Evolutionary conservation across 2,888 invertebrate genomes (phyloP), one percentile per base, ranked within the genome.

Genomic region (Clistopyga incitator): DNA sequence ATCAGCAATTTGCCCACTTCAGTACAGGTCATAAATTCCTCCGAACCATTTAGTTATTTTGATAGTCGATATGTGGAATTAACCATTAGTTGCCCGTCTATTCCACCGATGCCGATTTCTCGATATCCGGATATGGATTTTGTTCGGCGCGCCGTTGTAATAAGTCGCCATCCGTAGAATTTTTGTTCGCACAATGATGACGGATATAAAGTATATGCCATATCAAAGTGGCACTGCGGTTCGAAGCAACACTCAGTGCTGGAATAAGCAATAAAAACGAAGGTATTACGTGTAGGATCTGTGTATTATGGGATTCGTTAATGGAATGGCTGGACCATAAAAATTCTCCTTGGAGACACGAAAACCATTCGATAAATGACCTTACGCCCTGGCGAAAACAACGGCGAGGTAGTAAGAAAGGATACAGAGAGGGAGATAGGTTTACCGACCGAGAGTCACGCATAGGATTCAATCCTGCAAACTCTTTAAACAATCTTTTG

Each of bases 51-150:
- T 68, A 25, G 23, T 47, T 11, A 25, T 75, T 76, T 38, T 34
- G 45, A 54, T 20, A 13, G 18, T 25, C 52, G 70, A 65, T 45
- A 15, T 25, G 45, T 50, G 76, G 47, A 80, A 77, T 83, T 38
- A 68, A 72, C 71, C 71, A 71, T 67, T 67, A 76, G 65, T 64
- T 34, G 64, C 50, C 68, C 67, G 42, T 72, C 59, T 42, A 76
- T 77, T 77, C 67, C 83, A 54, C 45, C 72, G 34, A 72, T 77
- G 47, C 64, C 72, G 72, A 42, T 72, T 64, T 52, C 64, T 80
- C 77, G 64, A 80, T 81, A 84, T 78, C 20, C 25, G 61, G 47
- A 75, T 75, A 68, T 68, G 23, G 42, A 56, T 56, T 18, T 38
- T 47, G 59, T 45, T 42, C 50, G 18, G 47, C 13, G 13, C 45